Conservation (phyloP, 1,140 invertebrate species). For the Saccostrea cuccullata region DNA sequence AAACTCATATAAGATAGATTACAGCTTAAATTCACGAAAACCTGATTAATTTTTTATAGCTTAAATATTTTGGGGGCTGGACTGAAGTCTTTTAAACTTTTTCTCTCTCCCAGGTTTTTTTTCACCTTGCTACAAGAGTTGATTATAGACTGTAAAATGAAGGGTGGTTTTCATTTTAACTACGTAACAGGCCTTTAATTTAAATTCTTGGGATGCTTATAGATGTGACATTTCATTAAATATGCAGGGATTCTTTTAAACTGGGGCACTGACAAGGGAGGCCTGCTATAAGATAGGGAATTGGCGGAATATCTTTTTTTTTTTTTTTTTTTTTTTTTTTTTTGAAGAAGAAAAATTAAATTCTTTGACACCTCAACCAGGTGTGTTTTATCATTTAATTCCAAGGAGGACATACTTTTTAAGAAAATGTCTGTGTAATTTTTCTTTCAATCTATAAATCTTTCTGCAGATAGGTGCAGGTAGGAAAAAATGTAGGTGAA, state of each 20-base stretch:
- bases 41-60: background rate
- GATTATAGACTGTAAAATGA: background rate
- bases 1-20: background rate
- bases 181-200: background rate
- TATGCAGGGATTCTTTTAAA: background rate
- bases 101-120: background rate
- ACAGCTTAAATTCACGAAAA: background rate
- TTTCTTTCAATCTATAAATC: no score
- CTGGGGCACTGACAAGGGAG: background rate
- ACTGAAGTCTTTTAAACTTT: background rate
- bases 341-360: background rate
- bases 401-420: no score
- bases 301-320: background rate
- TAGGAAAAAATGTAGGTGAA: background rate
- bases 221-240: slow-evolving; percentile 20
- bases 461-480: no score
- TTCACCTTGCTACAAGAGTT: background rate
- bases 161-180: background rate
- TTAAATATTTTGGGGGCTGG: background rate
- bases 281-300: no score
- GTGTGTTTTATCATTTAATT: no score
- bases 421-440: no score
- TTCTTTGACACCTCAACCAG: no score
- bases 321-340: background rate
- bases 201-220: background rate